Conservation (phyloP, 2,797 vertebrate genomes). For the Brachyalestes nurse region DNA sequence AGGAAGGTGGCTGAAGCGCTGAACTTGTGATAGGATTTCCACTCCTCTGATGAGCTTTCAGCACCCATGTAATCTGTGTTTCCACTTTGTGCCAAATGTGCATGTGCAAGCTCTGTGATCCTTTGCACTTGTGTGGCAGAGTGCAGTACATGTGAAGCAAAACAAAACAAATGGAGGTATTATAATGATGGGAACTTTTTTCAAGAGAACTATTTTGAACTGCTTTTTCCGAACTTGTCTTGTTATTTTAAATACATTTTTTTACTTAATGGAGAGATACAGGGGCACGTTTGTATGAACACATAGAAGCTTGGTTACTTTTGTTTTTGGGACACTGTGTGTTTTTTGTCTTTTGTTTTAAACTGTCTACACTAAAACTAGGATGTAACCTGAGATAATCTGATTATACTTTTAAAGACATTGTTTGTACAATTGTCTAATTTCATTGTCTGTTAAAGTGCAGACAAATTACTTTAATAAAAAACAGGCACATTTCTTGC, state of each 20-base stretch:
- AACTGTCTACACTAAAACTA: background rate
- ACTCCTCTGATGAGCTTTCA: background rate
- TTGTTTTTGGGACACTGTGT: background rate
- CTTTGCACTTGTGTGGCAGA: slow-evolving; percentile 48
- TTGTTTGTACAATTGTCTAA: background rate
- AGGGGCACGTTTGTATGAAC: slow-evolving; percentile 17
- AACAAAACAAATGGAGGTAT: slow-evolving; percentile 41
- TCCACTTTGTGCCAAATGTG: slow-evolving; percentile 68
- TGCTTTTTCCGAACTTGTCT: slow-evolving; percentile 17
- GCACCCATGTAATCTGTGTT: slow-evolving; percentile 12
- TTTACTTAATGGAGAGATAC: slow-evolving; percentile 53
- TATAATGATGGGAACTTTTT: slow-evolving; percentile 36
- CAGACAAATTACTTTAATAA: background rate
- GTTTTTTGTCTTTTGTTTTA: background rate
- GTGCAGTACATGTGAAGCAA: background rate
- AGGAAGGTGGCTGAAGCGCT: slow-evolving; percentile 94
- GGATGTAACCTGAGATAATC: background rate
- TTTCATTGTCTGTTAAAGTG: background rate
- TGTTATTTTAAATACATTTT: slow-evolving; percentile 7
- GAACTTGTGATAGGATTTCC: slow-evolving; percentile 81
- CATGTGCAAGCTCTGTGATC: slow-evolving; percentile 64
- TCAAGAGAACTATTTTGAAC: slow-evolving; percentile 59
- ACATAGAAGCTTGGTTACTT: background rate
- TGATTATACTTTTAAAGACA: background rate
- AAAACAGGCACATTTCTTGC: background rate